Evolutionary conservation across 1,140 invertebrate genomes (phyloP), one percentile per base, ranked within the genome.

Genomic region (Hycleus cichorii): DNA sequence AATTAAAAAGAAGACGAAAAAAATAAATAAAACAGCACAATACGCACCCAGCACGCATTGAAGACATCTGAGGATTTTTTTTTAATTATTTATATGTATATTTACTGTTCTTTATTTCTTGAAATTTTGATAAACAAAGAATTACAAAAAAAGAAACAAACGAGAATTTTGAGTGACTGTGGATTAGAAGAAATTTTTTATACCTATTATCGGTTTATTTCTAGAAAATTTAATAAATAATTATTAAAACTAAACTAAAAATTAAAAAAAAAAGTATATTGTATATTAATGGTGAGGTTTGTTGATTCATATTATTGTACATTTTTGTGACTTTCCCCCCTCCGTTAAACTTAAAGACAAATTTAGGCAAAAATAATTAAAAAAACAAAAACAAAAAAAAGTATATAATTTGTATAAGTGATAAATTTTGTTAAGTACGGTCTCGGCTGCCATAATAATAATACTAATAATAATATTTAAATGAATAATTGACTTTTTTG

Each of bases 61-160:
- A 89, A 87, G 86, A 89, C 87, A 89, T 89, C 87, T 89, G 87
- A 88, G 86, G 86, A 88, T 86, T 81, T 82, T 84, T 75, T 77
- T 76, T 76, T 77, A 64, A 66, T 63, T 58, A 62, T 70, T 70
- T 69, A 47, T 61, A 58, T 59, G 47, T 65, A 56, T 53, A 62
- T 61, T 63, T 64, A 32, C 32, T 32, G 7, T 32, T 32, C 32
- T 32, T 32, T 32, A 32, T 32, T 32, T 32, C 32, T 32, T 32
- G 4, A 32, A 32, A 32, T 32, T 32, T 32, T 5, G 32, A 32
- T 32, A 32, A 32, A 32, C 32, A 32, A 32, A 32, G 7, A 4
- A 32, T 32, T 8, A 42, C 40, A 42, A 42, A 42, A 5, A 42
- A 42, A 4, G 10, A 8, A 42, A 42, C 40, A 42, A n/a, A 10